A percentile compares a stretch with the other conserved stretches of the same genome.
Conservation (phyloP, 2,797 vertebrate species). For the Gymnodraco acuticeps region DNA sequence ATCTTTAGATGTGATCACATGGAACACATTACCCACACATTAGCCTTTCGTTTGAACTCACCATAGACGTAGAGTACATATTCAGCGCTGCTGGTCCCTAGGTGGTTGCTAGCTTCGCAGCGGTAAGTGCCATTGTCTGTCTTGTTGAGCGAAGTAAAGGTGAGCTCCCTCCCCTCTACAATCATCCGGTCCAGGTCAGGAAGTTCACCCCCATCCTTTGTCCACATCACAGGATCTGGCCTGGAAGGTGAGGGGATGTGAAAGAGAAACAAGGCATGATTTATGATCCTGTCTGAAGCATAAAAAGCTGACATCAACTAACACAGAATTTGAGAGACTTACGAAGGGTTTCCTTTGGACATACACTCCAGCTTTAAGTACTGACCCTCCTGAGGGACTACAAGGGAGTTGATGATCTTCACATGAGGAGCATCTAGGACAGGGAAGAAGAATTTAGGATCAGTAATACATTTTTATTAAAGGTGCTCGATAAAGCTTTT, state of each 20-base stretch:
- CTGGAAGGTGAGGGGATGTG: conserved; percentile 74
- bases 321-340: conserved; percentile 81
- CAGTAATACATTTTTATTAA: too few relatives aligned
- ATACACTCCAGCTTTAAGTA: conserved; percentile 96
- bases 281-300: conserved; percentile 1
- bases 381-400: conserved; percentile 96
- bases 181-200: conserved; percentile 96
- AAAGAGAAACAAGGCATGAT: conserved; percentile 17
- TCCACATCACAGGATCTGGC: conserved; percentile 97
- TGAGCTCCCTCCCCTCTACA: conserved; percentile 96
- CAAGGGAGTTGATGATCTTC: conserved; percentile 91
- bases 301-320: conserved; percentile 15
- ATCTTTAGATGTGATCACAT: conserved; percentile 8
- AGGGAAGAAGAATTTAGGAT: background rate
- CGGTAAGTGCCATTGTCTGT: conserved; percentile 99
- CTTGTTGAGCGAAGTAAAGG: conserved; percentile 97
- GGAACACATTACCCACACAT: conserved; percentile 2
- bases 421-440: conserved; percentile 93
- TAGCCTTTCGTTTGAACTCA: conserved; percentile 81
- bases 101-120: conserved; percentile 96
- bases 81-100: conserved; percentile 94
- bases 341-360: conserved; percentile 99
- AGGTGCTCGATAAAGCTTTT: too few relatives aligned
- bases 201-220: conserved; percentile 95
- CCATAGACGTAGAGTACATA: conserved; percentile 97